Conservation (phyloP, 2,113 vertebrate genomes). For the Alces alces region DNA sequence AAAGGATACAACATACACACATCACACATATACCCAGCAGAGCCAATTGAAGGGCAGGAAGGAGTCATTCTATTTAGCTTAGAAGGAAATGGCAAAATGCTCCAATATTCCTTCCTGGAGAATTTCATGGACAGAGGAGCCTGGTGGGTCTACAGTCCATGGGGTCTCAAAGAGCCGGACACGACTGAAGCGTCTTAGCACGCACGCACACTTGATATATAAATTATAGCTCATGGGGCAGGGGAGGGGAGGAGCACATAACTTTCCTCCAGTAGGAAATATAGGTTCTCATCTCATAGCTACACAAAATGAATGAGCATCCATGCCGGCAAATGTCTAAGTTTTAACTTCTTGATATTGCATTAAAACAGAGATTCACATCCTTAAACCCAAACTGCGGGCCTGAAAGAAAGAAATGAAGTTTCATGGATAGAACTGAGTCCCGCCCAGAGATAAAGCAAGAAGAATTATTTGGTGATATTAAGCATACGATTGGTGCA, state of each 20-base stretch:
- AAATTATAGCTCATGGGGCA: not conserved
- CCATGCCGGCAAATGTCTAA: not conserved
- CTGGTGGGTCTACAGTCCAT: not conserved
- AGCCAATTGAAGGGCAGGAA: not conserved
- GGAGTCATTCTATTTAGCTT: not conserved
- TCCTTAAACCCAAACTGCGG: not conserved
- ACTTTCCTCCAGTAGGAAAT: not conserved
- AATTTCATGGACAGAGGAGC: not conserved
- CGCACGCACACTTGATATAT: not conserved
- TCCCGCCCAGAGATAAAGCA: not conserved
- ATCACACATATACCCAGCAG: too few species aligned
- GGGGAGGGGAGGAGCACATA: fast-evolving
- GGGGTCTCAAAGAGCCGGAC: not conserved
- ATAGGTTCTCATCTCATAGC: not conserved
- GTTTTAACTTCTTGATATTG: not conserved
- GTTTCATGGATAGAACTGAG: not conserved
- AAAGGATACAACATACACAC: not conserved
- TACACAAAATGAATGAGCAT: not conserved
- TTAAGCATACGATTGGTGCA: not conserved
- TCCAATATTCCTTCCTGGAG: not conserved
- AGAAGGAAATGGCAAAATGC: not conserved
- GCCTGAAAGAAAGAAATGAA: not conserved
- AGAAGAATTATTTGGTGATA: not conserved
- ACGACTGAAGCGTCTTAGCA: not conserved
- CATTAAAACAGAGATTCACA: not conserved